These are phyloP conservation scores for Danio choprae DNA, from an alignment of 2,797 vertebrate species.

Conservation along the genomic window DNA sequence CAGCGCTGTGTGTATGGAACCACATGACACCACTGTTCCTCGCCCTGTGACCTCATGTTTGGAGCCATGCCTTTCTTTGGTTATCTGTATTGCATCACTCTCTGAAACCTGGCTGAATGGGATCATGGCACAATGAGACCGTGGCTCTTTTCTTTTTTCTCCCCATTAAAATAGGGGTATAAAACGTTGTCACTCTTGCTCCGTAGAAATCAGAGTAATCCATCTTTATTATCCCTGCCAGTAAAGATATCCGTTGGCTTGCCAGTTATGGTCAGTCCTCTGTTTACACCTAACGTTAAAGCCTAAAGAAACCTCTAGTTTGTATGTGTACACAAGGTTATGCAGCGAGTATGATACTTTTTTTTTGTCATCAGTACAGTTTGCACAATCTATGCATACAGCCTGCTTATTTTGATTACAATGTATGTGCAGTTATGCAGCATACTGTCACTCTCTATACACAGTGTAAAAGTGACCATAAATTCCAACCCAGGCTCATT, in stretches of 20 bases:
- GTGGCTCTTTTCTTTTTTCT: background rate
- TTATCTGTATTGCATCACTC: conserved; percentile 53
- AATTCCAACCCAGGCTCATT: too few relatives aligned
- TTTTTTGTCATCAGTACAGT: too few relatives aligned
- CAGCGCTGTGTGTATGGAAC: conserved; percentile 60
- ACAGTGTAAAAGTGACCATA: too few relatives aligned
- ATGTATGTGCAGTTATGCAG: too few relatives aligned
- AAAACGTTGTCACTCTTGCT: conserved; percentile 34
- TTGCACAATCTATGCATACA: too few relatives aligned
- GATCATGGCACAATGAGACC: conserved; percentile 37
- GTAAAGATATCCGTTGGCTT: background rate
- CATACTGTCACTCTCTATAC: too few relatives aligned
- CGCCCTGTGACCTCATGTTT: conserved; percentile 67
- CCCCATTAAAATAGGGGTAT: background rate
- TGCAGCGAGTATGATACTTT: too few relatives aligned
- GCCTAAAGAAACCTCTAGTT: too few relatives aligned
- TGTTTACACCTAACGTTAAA: too few relatives aligned
- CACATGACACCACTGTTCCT: conserved; percentile 68
- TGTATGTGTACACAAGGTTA: too few relatives aligned
- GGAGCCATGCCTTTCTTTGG: conserved; percentile 54
- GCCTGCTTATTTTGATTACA: too few relatives aligned
- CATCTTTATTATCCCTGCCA: background rate
- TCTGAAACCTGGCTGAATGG: conserved; percentile 51
- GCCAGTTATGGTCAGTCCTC: background rate
- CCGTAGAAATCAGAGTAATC: conserved; percentile 4